Conservation (phyloP, 2,888 invertebrate genomes). For the Drosophila tanythrix region DNA sequence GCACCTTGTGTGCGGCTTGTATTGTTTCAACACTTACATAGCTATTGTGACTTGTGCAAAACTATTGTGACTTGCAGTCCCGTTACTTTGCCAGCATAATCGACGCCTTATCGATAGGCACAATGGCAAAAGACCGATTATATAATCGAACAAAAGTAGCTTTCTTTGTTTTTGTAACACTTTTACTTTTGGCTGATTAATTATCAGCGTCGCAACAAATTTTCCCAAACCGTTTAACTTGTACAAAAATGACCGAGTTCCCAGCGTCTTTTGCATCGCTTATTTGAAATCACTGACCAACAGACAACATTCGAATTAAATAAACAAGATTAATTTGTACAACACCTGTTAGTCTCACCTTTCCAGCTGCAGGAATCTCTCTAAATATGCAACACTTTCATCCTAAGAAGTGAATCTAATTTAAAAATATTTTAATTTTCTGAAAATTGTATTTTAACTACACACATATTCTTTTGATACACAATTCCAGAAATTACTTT, state of each 20-base stretch:
- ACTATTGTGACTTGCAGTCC: constrained; percentile 18
- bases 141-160: constrained; percentile 28
- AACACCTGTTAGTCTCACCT: background rate
- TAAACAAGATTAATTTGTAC: background rate
- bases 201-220: constrained; percentile 47
- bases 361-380: background rate
- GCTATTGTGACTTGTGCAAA: constrained; percentile 7
- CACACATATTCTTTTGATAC: background rate
- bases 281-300: constrained; percentile 16
- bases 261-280: constrained; percentile 7
- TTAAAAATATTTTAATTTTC: background rate
- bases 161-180: constrained; percentile 33
- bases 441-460: background rate
- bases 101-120: constrained; percentile 39
- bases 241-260: constrained; percentile 23
- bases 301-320: background rate
- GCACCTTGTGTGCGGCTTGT: background rate
- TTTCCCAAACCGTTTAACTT: constrained; percentile 50
- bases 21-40: background rate
- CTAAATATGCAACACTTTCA: background rate
- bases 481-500: no score
- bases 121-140: background rate
- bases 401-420: background rate
- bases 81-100: constrained; percentile 23
- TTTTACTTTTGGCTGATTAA: constrained; percentile 75